These are phyloP conservation scores for Sminthurinus aureus DNA, from an alignment of 2,888 invertebrate species.

Conservation along the genomic window DNA sequence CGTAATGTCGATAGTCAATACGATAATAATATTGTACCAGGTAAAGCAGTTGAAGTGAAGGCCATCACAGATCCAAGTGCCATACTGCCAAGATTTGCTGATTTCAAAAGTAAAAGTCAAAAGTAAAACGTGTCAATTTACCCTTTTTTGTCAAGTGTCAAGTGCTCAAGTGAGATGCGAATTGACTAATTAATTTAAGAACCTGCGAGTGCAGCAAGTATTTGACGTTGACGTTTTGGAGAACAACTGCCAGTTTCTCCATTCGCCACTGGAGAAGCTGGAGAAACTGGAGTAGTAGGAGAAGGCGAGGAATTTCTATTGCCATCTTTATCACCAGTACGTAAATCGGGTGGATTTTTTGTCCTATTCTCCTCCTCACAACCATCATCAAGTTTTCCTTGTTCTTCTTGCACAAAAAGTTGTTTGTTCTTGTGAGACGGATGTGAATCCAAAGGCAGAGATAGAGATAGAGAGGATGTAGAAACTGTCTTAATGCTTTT, in stretches of 20 bases:
- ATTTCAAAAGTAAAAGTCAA: background rate
- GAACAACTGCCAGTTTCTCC: background rate
- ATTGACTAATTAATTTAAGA: constrained; percentile 26
- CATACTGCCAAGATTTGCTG: constrained; percentile 55
- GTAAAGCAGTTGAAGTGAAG: constrained; percentile 57
- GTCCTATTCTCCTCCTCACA: too few species aligned
- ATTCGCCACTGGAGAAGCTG: background rate
- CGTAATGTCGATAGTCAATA: too few species aligned
- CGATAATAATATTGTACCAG: constrained; percentile 8
- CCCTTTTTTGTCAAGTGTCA: background rate
- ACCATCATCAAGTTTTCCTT: too few species aligned
- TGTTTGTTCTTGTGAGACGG: background rate
- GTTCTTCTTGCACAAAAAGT: too few species aligned
- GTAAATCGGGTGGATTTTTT: too few species aligned
- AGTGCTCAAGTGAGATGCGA: background rate
- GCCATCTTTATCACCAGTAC: too few species aligned
- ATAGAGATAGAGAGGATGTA: background rate
- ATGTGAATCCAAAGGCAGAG: background rate
- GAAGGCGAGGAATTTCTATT: background rate
- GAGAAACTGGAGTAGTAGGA: background rate
- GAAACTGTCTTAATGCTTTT: too few species aligned
- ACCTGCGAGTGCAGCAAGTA: constrained; percentile 58
- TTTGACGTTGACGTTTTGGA: constrained; percentile 49
- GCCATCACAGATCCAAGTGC: constrained; percentile 52
- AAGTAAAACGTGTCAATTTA: background rate